Percentiles rank a stretch among this genome's conserved stretches.
Evolutionary conservation across 2,888 invertebrate species (phyloP).

Genomic region (Elgonia sp.): DNA sequence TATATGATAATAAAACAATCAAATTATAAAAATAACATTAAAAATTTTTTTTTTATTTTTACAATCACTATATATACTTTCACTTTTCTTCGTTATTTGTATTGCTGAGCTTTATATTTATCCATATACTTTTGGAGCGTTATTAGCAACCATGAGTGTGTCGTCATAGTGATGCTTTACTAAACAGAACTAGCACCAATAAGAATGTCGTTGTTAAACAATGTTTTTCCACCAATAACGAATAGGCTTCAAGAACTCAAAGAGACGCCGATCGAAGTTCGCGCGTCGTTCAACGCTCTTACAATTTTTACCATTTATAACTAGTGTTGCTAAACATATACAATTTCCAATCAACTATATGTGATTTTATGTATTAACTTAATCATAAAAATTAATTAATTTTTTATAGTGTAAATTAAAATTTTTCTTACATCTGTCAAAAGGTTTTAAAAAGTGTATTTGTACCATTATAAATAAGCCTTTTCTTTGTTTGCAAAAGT

Average conservation of each 20-base stretch:
- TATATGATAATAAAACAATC: no score
- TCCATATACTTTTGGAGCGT: constrained; percentile 59
- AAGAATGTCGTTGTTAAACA: constrained; percentile 53
- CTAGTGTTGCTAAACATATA: neutral
- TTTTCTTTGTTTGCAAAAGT: constrained; percentile 36
- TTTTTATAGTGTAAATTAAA: neutral
- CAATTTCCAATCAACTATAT: constrained; percentile 15
- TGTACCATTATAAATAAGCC: neutral
- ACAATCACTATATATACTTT: no score
- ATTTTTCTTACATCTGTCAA: neutral
- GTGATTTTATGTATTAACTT: constrained; percentile 20
- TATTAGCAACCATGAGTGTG: constrained; percentile 54
- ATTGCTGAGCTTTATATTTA: constrained; percentile 30
- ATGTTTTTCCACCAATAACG: constrained; percentile 57
- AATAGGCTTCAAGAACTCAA: constrained; percentile 57
- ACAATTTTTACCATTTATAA: constrained; percentile 30
- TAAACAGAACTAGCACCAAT: constrained; percentile 74
- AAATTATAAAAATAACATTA: no score
- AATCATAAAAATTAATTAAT: neutral
- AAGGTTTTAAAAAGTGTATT: constrained; percentile 9
- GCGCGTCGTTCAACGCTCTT: constrained; percentile 66
- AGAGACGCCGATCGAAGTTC: constrained; percentile 73
- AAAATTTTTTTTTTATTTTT: no score
- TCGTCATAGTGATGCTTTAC: constrained; percentile 67
- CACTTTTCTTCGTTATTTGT: neutral